Conservation (phyloP, 2,888 invertebrate genomes). For the Digitonthophagus gazella region DNA sequence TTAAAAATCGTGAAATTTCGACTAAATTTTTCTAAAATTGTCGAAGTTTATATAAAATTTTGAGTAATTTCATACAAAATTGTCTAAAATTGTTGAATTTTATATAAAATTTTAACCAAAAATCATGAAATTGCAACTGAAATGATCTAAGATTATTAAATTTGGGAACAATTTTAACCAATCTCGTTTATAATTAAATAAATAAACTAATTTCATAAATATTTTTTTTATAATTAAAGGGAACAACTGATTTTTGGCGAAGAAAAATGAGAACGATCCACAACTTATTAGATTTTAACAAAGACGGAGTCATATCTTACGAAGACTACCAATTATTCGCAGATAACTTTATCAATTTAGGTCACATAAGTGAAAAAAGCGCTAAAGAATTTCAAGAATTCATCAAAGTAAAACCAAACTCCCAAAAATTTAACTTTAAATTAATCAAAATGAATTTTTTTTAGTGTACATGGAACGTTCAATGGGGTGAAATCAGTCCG, state of each 20-base stretch:
- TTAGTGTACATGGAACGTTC: conserved; percentile 76
- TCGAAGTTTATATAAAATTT: too few species aligned
- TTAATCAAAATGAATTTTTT: conserved; percentile 33
- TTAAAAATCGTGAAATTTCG: too few species aligned
- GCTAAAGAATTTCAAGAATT: conserved; percentile 68
- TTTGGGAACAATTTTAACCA: too few species aligned
- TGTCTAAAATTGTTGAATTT: too few species aligned
- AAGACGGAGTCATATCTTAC: conserved; percentile 80
- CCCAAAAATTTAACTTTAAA: background rate
- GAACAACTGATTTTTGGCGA: conserved; percentile 71
- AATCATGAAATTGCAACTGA: too few species aligned
- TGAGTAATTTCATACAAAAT: too few species aligned
- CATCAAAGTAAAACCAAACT: conserved; percentile 58
- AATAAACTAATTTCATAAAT: background rate
- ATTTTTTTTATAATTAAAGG: conserved; percentile 45
- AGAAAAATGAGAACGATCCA: conserved; percentile 84
- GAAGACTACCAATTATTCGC: conserved; percentile 76
- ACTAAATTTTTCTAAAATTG: too few species aligned
- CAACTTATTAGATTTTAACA: conserved; percentile 78
- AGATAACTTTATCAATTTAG: conserved; percentile 72
- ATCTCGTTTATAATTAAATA: background rate
- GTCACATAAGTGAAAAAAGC: conserved; percentile 66
- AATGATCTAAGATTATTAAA: too few species aligned
- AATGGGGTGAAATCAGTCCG: conserved; percentile 78
- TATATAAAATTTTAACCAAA: too few species aligned